Evolutionary conservation across 2,113 vertebrate genomes (phyloP), one percentile per base, ranked within the genome.

Genomic region (Eonycteris spelaea): DNA sequence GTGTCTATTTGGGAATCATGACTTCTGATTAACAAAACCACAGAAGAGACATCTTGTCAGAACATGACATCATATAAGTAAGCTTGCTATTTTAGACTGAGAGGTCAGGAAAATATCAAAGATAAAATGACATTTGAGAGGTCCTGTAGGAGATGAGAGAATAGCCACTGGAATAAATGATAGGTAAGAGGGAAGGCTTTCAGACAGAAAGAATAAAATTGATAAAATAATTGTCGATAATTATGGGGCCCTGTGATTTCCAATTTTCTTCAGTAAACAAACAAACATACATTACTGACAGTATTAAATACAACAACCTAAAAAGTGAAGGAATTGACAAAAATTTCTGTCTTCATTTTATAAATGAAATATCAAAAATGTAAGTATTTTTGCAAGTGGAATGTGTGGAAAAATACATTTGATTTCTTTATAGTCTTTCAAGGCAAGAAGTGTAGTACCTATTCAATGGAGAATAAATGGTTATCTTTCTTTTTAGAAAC

Each of bases 311-410:
- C 68, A 95, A 22, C 51, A 75, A 83, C 93, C 82, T 98, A 95
- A 90, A 30, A 97, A 68, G 68, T 96, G 65, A 12, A 87, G 35
- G 51, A 87, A 86, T 61, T 97, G 43, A 92, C 35, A 93, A 96
- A 91, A 89, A 82, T 70, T 3, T 30, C 21, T 86, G 30, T 38
- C 55, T 96, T 97, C 96, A 97, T 98, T 43, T 97, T 96, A 92
- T 96, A 94, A 97, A 89, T 79, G 84, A 93, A 96, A 75, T 63
- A 95, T 90, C 90, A 59, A 55, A 96, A 98, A 95, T 38, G 85
- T 95, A 26, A 61, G 40, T 28, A 95, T 96, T 96, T 96, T 96
- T 96, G 22, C 90, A 92, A 98, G 38, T 91, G 75, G 68, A 14
- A 45, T 84, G 74, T 91, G 79, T 73, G n/a, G 63, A 82, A 80